Evolutionary conservation across 2,797 vertebrate species (phyloP).

Genomic region (Lophotriccus pileatus): DNA sequence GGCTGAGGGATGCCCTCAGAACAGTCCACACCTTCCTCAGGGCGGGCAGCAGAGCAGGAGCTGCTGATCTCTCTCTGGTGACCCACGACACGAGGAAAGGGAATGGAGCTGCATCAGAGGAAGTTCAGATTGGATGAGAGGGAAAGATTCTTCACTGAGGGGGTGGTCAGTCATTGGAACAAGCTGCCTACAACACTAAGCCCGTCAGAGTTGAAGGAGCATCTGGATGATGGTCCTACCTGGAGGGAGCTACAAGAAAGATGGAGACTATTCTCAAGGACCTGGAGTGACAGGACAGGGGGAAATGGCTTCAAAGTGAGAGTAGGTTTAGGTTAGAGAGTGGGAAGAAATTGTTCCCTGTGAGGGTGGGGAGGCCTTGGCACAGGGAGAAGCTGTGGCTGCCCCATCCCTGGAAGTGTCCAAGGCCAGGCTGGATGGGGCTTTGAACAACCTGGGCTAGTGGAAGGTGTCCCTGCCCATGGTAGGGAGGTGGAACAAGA

Average conservation of each 20-base stretch:
- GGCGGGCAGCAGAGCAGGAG: neutral
- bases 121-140: neutral
- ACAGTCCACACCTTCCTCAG: neutral
- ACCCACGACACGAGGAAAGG: neutral
- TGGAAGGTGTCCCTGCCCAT: fast-evolving
- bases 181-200: neutral
- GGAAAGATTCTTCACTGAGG: neutral
- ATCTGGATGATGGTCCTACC: neutral
- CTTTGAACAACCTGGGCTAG: neutral
- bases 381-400: neutral
- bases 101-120: neutral
- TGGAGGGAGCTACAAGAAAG: neutral
- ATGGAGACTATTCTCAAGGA: neutral
- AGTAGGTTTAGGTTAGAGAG: neutral
- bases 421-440: fast-evolving
- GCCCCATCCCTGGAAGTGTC: neutral
- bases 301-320: neutral
- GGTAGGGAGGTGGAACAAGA: neutral
- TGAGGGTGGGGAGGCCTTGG: fast-evolving
- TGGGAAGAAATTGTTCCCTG: neutral
- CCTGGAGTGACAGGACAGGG: neutral
- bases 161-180: neutral
- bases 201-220: neutral
- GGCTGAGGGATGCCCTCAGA: neutral
- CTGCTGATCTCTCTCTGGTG: neutral